These are phyloP conservation scores for Trogon surrucura DNA, from an alignment of 2,113 vertebrate species.

Conservation along the genomic window DNA sequence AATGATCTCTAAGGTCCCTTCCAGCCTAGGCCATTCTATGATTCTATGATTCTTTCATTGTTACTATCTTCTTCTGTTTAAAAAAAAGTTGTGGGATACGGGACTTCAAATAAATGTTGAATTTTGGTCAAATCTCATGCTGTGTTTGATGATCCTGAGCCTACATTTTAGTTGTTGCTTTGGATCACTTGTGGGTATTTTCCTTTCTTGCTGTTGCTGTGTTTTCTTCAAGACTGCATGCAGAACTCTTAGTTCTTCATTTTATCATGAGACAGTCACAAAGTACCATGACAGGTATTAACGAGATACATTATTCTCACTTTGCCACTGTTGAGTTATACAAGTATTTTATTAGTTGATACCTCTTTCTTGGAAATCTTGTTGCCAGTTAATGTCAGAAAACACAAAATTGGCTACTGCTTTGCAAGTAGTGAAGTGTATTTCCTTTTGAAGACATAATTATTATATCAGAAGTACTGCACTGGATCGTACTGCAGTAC, in stretches of 20 bases:
- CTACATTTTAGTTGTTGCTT: background rate
- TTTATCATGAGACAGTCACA: background rate
- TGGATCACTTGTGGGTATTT: background rate
- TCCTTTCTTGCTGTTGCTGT: background rate
- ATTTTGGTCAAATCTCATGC: background rate
- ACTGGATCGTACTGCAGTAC: background rate
- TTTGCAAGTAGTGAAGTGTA: accelerated
- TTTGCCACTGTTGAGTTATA: background rate
- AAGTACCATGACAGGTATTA: background rate
- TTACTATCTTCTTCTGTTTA: no score
- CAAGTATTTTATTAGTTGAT: background rate
- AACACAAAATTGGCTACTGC: background rate
- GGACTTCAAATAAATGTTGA: background rate
- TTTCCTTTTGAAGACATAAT: background rate
- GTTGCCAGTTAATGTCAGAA: background rate
- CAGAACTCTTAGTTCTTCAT: background rate
- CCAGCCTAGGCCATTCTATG: no score
- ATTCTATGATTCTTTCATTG: no score
- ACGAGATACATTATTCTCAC: background rate
- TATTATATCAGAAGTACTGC: background rate
- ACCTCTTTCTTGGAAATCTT: background rate
- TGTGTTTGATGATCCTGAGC: background rate
- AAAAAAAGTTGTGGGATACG: background rate
- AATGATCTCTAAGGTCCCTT: no score
- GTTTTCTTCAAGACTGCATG: background rate